Base-by-base conservation (phyloP, 2,888 invertebrate species). In the Drosophila macrospina region DNA sequence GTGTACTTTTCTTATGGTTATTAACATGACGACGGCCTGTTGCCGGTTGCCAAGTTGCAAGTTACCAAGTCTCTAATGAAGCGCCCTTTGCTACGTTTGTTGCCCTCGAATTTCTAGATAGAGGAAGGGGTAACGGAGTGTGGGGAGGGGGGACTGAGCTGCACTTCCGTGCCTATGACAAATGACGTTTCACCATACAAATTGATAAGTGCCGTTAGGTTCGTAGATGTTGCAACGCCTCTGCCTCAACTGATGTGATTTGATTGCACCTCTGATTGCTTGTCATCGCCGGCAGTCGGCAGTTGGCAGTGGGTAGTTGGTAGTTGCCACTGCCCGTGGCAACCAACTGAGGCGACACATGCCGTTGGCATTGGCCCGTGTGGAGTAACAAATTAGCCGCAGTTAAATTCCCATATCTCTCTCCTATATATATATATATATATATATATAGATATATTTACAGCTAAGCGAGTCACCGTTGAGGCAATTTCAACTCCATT, bases 181-280 rank as follows among this genome's bases (percentile, higher is more conserved):
- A 82, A 83, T 83, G 80, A 70, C 75, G 56, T 67, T 73, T 79
- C 75, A 71, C 65, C 68, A 69, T 75, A 78, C 64, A 79, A 82
- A 83, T 83, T 83, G 83, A 85, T 83, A 80, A 80, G 71, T 83
- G 69, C 82, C 82, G 83, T 83, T 84, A 79, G 75, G 48, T 69
- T 52, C 64, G 78, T 69, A 64, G 68, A 26, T 44, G 44, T 51
- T 36, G 44, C 47, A 66, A 57, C 80, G 68, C 74, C 67, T 71
- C 71, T 66, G 64, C 59, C 28, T n/a, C 61, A 20, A 28, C 61
- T 64, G 71, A 51, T 47, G 44, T 44, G 44, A 6, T 42, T 13
- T 52, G 55, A 56, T 65, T 68, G 57, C 56, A 48, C 11, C 44
- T 67, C 48, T 60, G 63, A 60, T 74, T 61, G 70, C 63, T 56